Percentiles rank a stretch among this genome's conserved stretches.
Conservation (phyloP, 2,797 vertebrate species). For the Anolis apletophallus region DNA sequence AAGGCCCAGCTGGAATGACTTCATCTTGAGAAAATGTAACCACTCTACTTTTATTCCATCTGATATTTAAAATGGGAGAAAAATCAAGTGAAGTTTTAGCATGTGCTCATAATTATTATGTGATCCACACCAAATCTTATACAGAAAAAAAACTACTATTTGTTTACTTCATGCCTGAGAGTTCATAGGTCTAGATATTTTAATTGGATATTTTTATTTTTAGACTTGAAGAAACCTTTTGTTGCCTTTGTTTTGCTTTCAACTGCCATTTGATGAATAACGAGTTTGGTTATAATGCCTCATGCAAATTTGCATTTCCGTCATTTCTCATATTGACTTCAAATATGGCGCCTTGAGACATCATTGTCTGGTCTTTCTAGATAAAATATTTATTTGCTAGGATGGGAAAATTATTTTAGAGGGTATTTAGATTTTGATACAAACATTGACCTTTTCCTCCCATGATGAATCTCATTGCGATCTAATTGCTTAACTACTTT, state of each 20-base stretch:
- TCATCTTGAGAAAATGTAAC: neutral
- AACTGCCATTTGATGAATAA: neutral
- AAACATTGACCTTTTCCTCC: conserved; percentile 11
- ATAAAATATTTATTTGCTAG: neutral
- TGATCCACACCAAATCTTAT: too few relatives aligned
- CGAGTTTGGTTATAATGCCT: neutral
- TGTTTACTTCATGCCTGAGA: neutral
- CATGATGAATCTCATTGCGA: conserved; percentile 36
- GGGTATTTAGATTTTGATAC: neutral
- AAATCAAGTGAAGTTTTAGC: neutral
- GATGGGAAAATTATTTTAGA: conserved; percentile 18
- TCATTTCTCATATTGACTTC: conserved; percentile 30
- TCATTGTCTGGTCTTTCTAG: neutral
- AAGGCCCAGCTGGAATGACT: too few relatives aligned
- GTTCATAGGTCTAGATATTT: neutral
- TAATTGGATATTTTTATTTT: neutral
- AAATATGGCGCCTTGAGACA: neutral
- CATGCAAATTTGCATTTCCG: neutral
- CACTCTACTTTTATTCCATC: neutral
- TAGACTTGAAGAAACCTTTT: neutral
- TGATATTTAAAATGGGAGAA: neutral
- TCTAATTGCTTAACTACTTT: conserved; percentile 39
- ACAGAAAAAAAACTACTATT: neutral
- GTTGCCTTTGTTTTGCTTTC: neutral
- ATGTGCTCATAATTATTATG: too few relatives aligned